Evolutionary conservation across 1,140 invertebrate species (phyloP).

Genomic region (Phymorhynchus buccinoides): DNA sequence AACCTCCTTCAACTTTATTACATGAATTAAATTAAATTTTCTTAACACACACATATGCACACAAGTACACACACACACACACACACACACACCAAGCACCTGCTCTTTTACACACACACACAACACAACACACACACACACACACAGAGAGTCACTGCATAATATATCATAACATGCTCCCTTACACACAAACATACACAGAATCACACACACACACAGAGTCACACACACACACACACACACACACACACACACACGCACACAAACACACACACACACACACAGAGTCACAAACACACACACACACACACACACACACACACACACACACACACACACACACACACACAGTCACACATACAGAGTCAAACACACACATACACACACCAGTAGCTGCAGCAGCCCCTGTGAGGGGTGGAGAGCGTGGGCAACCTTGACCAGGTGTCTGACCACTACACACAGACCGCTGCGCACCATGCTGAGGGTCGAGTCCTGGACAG

Average conservation of each 20-base stretch:
- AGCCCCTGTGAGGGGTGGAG: constrained; percentile 42
- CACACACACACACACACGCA: background rate
- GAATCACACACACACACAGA: background rate
- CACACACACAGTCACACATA: constrained; percentile 34
- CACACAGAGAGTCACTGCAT: too few species aligned
- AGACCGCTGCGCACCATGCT: constrained; percentile 59
- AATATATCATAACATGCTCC: too few species aligned
- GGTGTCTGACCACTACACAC: constrained; percentile 59
- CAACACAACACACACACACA: too few species aligned
- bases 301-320: constrained; percentile 10
- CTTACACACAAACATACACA: too few species aligned
- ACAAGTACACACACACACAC: too few species aligned
- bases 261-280: background rate
- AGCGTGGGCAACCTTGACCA: constrained; percentile 53
- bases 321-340: constrained; percentile 1
- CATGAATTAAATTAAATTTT: background rate
- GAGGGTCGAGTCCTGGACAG: constrained; percentile 44
- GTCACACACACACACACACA: background rate
- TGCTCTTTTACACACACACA: too few species aligned
- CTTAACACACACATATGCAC: too few species aligned
- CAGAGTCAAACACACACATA: background rate
- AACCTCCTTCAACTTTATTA: too few species aligned
- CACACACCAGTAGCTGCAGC: constrained; percentile 58
- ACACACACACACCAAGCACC: too few species aligned
- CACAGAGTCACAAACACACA: background rate